Conservation (phyloP, 2,888 invertebrate species). For the Hirtodrosophila trivittata region DNA sequence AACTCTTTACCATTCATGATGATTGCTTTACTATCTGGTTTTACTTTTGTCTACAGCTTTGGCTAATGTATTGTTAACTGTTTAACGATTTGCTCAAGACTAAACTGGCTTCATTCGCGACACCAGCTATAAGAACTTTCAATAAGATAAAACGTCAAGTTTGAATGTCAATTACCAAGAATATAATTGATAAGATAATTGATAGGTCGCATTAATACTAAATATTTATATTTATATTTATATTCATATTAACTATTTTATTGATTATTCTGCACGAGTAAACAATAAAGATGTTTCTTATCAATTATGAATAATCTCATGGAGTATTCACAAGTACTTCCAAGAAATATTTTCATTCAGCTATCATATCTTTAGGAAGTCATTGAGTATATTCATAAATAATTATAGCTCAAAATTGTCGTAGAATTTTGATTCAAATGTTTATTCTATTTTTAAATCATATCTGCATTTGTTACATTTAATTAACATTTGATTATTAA, state of each 20-base stretch:
- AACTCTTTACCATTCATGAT: slow-evolving; percentile 35
- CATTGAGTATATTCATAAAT: no score
- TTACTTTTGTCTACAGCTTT: neutral
- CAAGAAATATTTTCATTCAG: no score
- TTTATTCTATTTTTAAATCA: no score
- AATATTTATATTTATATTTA: slow-evolving; percentile 28
- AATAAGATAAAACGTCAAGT: neutral
- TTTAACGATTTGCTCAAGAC: slow-evolving; percentile 19
- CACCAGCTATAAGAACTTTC: slow-evolving; percentile 21
- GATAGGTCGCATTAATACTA: slow-evolving; percentile 14
- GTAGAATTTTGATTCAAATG: no score
- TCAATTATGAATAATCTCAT: slow-evolving; percentile 12
- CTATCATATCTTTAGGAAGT: no score
- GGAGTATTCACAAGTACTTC: slow-evolving; percentile 11
- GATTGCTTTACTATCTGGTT: neutral
- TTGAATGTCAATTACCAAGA: no score
- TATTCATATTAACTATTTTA: slow-evolving; percentile 14
- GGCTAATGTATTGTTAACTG: slow-evolving; percentile 17
- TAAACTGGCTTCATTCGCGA: slow-evolving; percentile 1
- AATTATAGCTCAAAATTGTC: no score
- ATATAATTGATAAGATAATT: no score
- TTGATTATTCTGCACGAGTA: slow-evolving; percentile 16
- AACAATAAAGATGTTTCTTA: slow-evolving; percentile 25
- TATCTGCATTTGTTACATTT: no score
- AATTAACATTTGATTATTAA: no score